Percentiles rank a stretch among this genome's conserved stretches.
phyloP scores from a whole-genome alignment of 1,140 invertebrate species.

The Rhagoletis zephyria region DNA sequence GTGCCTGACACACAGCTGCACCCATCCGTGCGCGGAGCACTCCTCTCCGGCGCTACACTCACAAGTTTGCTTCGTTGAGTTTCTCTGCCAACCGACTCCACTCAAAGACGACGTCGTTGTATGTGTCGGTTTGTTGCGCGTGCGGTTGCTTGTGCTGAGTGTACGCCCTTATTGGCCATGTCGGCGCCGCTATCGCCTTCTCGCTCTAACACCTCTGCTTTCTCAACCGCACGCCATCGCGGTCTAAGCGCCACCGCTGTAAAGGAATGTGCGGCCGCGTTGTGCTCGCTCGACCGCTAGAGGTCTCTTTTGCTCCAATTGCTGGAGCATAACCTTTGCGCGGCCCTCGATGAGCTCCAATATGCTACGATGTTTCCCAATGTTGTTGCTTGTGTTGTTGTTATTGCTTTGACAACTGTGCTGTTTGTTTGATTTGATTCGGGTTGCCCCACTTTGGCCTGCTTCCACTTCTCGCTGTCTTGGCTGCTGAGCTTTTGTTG shows the following conservation, averaged over 20 bases:
- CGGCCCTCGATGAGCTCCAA: neutral
- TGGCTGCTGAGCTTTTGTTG: slow-evolving; percentile 55
- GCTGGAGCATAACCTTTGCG: neutral
- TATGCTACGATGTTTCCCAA: slow-evolving; percentile 21
- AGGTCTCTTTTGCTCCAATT: slow-evolving; percentile 56
- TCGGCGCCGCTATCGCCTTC: neutral
- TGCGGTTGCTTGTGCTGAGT: neutral
- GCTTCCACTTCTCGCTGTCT: slow-evolving; percentile 56
- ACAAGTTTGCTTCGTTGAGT: slow-evolving; percentile 25
- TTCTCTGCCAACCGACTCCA: neutral
- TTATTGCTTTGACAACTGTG: slow-evolving; percentile 48
- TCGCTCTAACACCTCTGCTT: neutral
- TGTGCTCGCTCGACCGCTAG: slow-evolving; percentile 30
- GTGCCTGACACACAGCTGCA: neutral
- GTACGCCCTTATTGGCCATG: slow-evolving; percentile 42
- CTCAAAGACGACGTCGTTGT: neutral
- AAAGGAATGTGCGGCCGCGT: neutral
- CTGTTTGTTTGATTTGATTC: slow-evolving; percentile 30
- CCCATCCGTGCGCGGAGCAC: neutral
- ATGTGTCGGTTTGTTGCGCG: neutral
- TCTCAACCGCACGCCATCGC: neutral
- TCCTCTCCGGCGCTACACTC: neutral
- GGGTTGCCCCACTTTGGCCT: slow-evolving; percentile 24
- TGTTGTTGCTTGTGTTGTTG: slow-evolving; percentile 50
- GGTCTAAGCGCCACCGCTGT: neutral